Percentiles rank a stretch among this genome's conserved stretches.
Evolutionary conservation across 2,888 invertebrate species (phyloP).

Genomic region (Drosophila nr. perissopoda): DNA sequence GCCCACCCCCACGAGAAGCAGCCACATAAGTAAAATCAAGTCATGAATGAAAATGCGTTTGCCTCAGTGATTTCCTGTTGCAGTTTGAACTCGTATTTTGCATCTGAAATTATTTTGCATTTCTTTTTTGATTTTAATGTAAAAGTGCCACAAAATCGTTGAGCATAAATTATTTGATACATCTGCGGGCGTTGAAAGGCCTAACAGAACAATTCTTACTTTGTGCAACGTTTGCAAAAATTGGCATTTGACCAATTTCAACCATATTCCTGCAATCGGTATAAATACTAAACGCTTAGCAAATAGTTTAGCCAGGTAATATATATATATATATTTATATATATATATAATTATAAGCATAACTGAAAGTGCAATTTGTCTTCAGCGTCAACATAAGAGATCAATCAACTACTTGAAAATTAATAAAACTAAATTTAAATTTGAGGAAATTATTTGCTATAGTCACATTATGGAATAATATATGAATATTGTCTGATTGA

Average conservation of each 20-base stretch:
- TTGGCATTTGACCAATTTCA: conserved; percentile 36
- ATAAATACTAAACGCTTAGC: conserved; percentile 7
- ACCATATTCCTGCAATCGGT: background rate
- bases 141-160: conserved; percentile 41
- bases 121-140: conserved; percentile 1
- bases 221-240: conserved; percentile 14
- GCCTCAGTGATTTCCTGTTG: conserved; percentile 73
- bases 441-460: conserved; percentile 1
- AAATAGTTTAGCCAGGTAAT: conserved; percentile 37
- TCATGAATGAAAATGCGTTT: conserved; percentile 79
- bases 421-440: background rate
- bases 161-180: conserved; percentile 65
- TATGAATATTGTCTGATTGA: conserved; percentile 1
- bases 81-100: conserved; percentile 25
- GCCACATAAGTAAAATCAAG: conserved; percentile 73
- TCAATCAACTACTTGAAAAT: conserved; percentile 8
- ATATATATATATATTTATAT: conserved; percentile 14
- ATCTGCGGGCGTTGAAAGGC: conserved; percentile 59
- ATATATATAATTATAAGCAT: conserved; percentile 28
- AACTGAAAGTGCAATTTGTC: conserved; percentile 45
- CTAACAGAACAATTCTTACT: conserved; percentile 40
- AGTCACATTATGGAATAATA: background rate
- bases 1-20: conserved; percentile 7
- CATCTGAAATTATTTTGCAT: conserved; percentile 25
- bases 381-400: conserved; percentile 1